Evolutionary conservation across 2,888 invertebrate genomes (phyloP).

Genomic region (Sepiola atlantica): DNA sequence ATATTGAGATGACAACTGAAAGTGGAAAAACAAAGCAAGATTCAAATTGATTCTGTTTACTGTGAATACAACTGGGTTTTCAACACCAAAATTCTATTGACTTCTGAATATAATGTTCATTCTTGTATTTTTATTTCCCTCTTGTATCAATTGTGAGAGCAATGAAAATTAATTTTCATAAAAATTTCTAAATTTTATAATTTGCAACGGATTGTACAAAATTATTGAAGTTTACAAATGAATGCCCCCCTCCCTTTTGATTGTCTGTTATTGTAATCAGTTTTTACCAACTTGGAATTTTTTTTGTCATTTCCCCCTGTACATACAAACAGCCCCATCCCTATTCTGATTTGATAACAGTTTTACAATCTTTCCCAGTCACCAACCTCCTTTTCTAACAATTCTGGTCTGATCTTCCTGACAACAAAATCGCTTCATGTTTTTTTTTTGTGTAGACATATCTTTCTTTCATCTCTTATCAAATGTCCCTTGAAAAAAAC

Average conservation of each 20-base stretch:
- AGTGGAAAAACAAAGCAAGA: neutral
- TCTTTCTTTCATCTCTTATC: neutral
- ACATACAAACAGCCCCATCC: neutral
- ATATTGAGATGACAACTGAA: neutral
- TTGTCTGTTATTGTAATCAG: neutral
- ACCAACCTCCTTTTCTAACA: neutral
- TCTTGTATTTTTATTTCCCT: neutral
- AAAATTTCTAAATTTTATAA: neutral
- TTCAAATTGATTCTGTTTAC: neutral
- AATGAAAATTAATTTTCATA: neutral
- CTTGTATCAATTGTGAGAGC: neutral
- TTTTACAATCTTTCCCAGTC: neutral
- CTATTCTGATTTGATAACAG: neutral
- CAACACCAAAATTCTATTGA: neutral
- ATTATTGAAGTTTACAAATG: neutral
- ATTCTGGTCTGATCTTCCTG: neutral
- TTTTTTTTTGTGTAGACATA: neutral
- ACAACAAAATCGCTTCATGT: neutral
- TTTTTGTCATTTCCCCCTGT: neutral
- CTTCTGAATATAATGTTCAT: neutral
- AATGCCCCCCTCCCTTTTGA: neutral
- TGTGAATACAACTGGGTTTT: neutral
- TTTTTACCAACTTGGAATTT: neutral
- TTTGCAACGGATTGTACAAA: constrained; percentile 1
- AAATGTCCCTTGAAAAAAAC: no score